Evolutionary conservation across 2,797 vertebrate species (phyloP).

Genomic region (Cryptoblepharus egeriae): DNA sequence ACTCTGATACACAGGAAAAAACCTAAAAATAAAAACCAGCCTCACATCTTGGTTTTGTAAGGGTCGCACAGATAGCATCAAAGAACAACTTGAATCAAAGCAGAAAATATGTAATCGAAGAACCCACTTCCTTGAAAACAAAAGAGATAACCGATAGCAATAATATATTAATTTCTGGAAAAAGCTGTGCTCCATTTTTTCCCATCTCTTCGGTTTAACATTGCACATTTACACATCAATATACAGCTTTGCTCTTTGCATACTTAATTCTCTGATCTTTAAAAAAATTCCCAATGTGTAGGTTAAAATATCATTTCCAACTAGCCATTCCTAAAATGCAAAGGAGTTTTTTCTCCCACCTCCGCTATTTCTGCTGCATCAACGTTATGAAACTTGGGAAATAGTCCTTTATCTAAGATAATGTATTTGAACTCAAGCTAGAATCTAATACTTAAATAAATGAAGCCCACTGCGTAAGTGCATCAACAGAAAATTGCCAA

Average conservation of each 20-base stretch:
- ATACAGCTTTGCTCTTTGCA: slow-evolving; percentile 37
- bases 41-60: no score
- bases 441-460: rapidly evolving
- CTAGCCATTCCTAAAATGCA: not conserved
- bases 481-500: slow-evolving; percentile 20
- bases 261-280: not conserved
- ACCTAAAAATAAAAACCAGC: no score
- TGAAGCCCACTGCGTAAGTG: not conserved
- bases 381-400: not conserved
- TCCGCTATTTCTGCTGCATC: not conserved
- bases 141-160: no score
- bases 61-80: no score
- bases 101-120: not conserved
- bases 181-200: no score
- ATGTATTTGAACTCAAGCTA: not conserved
- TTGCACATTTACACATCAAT: slow-evolving; percentile 26
- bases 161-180: no score
- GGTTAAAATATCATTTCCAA: not conserved
- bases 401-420: not conserved
- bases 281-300: slow-evolving; percentile 21
- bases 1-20: no score
- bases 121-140: no score
- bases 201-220: no score
- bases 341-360: rapidly evolving
- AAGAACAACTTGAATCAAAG: no score